Evolutionary conservation across 2,113 vertebrate species (phyloP).

Genomic region (Oreochromis aureus): DNA sequence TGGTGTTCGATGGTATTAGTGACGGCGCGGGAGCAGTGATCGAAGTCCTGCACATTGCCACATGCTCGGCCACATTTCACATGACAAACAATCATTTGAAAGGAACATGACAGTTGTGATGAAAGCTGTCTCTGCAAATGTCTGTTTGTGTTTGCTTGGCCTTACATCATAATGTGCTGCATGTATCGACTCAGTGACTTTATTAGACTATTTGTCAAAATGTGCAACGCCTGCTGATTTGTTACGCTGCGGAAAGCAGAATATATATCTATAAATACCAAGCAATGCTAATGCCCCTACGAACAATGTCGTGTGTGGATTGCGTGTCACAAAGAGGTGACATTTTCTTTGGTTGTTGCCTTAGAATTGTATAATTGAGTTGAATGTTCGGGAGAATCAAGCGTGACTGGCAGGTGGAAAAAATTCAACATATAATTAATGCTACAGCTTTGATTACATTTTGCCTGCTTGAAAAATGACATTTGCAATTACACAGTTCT

Average conservation of each 20-base stretch:
- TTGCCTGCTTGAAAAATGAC: not conserved
- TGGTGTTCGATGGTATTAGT: not conserved
- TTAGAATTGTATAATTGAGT: not conserved
- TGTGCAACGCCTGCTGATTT: not conserved
- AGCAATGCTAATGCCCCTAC: not conserved
- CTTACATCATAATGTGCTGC: not conserved
- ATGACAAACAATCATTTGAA: not conserved
- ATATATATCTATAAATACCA: not conserved
- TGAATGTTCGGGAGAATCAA: not conserved
- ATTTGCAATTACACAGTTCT: not conserved
- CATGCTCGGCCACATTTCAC: not conserved
- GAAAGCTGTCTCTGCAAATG: not conserved
- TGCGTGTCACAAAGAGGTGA: not conserved
- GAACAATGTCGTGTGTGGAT: rapidly evolving
- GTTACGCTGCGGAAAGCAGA: not conserved
- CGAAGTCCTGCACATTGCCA: not conserved
- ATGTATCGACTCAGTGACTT: not conserved
- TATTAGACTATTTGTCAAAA: constrained; percentile 21
- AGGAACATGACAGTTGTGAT: not conserved
- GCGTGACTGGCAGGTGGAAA: not conserved
- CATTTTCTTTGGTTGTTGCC: not conserved
- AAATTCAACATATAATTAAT: not conserved
- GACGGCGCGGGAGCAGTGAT: not conserved
- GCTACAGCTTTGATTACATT: not conserved
- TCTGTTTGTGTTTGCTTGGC: not conserved